Evolutionary conservation across 2,113 vertebrate species (phyloP).

Genomic region (Centrocercus urophasianus): DNA sequence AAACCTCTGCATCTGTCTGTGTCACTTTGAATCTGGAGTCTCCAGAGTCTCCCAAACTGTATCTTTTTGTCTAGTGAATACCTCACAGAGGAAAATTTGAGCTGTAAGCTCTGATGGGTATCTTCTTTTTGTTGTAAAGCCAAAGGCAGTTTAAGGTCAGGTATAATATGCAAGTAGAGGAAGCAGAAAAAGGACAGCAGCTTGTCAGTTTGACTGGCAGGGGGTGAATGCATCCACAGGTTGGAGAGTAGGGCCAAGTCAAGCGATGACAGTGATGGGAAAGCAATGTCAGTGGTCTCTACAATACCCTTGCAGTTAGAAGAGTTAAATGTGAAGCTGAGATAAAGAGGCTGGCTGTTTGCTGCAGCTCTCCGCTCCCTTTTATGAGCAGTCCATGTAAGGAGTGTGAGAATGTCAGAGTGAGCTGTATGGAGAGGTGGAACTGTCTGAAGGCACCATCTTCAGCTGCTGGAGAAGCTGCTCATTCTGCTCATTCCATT

Average conservation of each 20-base stretch:
- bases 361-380: not conserved
- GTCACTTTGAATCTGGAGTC: not conserved
- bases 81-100: not conserved
- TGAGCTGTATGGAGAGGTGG: not conserved
- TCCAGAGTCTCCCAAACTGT: not conserved
- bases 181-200: not conserved
- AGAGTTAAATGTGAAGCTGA: not conserved
- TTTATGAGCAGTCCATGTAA: not conserved
- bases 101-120: not conserved
- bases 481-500: rapidly evolving
- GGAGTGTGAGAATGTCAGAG: not conserved
- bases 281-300: not conserved
- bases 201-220: not conserved
- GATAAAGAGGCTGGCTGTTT: not conserved
- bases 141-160: not conserved
- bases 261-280: not conserved
- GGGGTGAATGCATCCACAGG: not conserved
- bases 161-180: not conserved
- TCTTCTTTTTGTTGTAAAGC: not conserved
- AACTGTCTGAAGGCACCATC: not conserved
- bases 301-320: not conserved
- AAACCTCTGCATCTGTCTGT: not conserved
- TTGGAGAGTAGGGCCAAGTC: not conserved
- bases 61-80: not conserved
- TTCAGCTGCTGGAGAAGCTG: not conserved